Conservation (phyloP, 2,888 invertebrate genomes). For the Lasioglossum calceatum region DNA sequence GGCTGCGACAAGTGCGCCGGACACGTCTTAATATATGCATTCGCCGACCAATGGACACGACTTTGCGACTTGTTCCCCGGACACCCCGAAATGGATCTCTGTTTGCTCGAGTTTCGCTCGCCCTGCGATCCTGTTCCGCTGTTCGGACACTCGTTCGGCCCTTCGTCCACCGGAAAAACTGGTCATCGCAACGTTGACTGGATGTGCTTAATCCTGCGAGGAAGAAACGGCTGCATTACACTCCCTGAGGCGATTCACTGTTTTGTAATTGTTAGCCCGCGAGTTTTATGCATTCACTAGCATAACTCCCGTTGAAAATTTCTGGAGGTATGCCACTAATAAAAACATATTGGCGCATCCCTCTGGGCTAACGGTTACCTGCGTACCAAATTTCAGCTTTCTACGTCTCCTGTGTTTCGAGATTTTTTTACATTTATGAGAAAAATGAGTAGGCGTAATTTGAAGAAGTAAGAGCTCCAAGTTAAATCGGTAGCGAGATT, state of each 20-base stretch:
- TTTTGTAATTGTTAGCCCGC: neutral
- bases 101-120: neutral
- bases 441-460: neutral
- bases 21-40: slow-evolving; percentile 81
- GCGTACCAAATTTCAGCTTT: too few species aligned
- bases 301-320: too few species aligned
- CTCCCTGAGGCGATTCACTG: neutral
- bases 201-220: neutral
- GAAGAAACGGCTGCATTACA: neutral
- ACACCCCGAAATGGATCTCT: slow-evolving; percentile 4
- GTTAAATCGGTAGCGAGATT: neutral
- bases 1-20: slow-evolving; percentile 80
- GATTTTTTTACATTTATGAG: neutral
- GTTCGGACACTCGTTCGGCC: neutral
- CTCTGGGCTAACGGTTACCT: too few species aligned
- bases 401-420: too few species aligned
- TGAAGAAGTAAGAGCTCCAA: neutral
- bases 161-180: neutral
- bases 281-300: neutral
- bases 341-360: too few species aligned
- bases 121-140: neutral
- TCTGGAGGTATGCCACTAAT: too few species aligned
- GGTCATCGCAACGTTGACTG: neutral
- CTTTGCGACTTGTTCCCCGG: slow-evolving; percentile 58
- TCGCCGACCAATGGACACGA: slow-evolving; percentile 63